Evolutionary conservation across 2,113 vertebrate genomes (phyloP).

Genomic region (Steatornis caripensis): DNA sequence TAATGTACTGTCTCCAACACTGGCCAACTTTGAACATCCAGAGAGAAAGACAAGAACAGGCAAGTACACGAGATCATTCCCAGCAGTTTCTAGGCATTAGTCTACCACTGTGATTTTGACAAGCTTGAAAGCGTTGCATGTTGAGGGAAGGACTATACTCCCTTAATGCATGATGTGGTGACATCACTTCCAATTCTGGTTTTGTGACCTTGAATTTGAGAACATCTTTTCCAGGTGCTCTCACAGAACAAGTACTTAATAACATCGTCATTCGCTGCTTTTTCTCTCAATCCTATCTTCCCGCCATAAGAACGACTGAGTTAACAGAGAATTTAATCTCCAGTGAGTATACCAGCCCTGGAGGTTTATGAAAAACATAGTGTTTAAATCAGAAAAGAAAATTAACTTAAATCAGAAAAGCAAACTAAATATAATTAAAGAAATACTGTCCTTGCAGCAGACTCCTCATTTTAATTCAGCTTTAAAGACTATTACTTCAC

Average conservation of each 20-base stretch:
- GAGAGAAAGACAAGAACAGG: neutral
- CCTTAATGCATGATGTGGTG: neutral
- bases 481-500: neutral
- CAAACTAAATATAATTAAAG: neutral
- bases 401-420: neutral
- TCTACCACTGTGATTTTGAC: neutral
- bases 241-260: neutral
- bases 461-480: neutral
- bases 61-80: neutral
- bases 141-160: neutral
- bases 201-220: neutral
- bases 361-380: neutral
- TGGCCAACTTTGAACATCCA: neutral
- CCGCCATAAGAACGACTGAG: neutral
- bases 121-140: neutral
- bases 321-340: neutral
- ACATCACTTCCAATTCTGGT: neutral
- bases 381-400: neutral
- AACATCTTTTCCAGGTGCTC: neutral
- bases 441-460: neutral
- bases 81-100: neutral
- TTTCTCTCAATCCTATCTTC: neutral
- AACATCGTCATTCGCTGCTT: neutral
- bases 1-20: neutral
- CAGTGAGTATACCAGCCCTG: neutral